Conservation (phyloP, 2,888 invertebrate species). For the Tetranychus piercei region DNA sequence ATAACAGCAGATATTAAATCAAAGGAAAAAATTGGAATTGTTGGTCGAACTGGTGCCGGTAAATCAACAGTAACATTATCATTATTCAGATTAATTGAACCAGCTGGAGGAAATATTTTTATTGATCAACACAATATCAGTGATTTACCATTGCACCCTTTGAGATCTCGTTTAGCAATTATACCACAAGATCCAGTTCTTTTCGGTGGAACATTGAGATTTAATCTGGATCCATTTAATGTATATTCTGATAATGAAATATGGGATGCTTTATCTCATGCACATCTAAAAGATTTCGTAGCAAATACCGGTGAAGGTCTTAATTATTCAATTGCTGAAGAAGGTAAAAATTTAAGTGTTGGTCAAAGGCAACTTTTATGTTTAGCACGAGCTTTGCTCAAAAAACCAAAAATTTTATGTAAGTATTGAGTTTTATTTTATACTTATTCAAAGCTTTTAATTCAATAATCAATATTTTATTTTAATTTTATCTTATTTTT, state of each 20-base stretch:
- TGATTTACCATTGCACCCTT: slow-evolving; percentile 32
- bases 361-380: slow-evolving; percentile 37
- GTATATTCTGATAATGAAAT: slow-evolving; percentile 35
- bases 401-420: slow-evolving; percentile 33
- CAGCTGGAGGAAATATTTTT: slow-evolving; percentile 13
- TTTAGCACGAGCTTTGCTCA: slow-evolving; percentile 35
- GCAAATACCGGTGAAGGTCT: slow-evolving; percentile 29
- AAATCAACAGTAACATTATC: slow-evolving; percentile 43
- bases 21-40: slow-evolving; percentile 24
- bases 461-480: neutral
- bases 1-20: slow-evolving; percentile 11
- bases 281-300: slow-evolving; percentile 37
- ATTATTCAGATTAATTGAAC: slow-evolving; percentile 19
- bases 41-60: slow-evolving; percentile 14
- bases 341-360: slow-evolving; percentile 35
- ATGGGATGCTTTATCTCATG: slow-evolving; percentile 40
- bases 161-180: slow-evolving; percentile 32
- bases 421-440: neutral
- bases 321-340: slow-evolving; percentile 35
- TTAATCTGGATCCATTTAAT: slow-evolving; percentile 81
- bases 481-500: neutral
- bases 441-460: neutral
- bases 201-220: slow-evolving; percentile 71
- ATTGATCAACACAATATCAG: slow-evolving; percentile 19
- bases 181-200: slow-evolving; percentile 68